phyloP scores from a whole-genome alignment of 1,140 invertebrate genomes.

The Hylaeus anthracinus region DNA sequence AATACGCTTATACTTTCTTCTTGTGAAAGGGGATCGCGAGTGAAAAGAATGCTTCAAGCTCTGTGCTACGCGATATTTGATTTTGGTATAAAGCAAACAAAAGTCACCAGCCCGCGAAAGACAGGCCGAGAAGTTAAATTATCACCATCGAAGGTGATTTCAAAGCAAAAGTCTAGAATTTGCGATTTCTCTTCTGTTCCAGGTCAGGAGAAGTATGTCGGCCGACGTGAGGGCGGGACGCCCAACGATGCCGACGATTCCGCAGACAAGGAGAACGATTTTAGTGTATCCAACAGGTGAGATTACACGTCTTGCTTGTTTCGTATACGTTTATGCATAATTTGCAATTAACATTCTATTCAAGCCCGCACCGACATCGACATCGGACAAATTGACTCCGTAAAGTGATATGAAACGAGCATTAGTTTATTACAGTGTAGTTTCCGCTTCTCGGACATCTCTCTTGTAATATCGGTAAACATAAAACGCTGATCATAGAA shows the following conservation, averaged over 20 bases:
- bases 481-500: not conserved
- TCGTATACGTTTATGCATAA: not conserved
- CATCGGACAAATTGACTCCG: constrained; percentile 11
- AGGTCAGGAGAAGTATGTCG: constrained; percentile 62
- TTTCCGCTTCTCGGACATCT: not conserved
- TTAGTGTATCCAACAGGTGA: constrained; percentile 83
- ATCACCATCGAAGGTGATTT: not conserved
- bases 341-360: constrained; percentile 25
- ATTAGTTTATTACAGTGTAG: not conserved
- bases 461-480: not conserved
- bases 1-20: no score
- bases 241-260: constrained; percentile 71
- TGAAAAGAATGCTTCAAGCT: no score
- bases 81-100: not conserved
- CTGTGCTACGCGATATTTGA: no score
- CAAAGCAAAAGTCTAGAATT: not conserved
- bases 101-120: not conserved
- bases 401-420: not conserved
- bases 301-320: not conserved
- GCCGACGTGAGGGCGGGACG: constrained; percentile 67
- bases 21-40: no score
- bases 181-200: constrained; percentile 27
- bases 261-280: constrained; percentile 79
- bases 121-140: not conserved
- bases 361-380: constrained; percentile 5